phyloP scores from a whole-genome alignment of 2,797 vertebrate species.

The Crypturellus tataupa region DNA sequence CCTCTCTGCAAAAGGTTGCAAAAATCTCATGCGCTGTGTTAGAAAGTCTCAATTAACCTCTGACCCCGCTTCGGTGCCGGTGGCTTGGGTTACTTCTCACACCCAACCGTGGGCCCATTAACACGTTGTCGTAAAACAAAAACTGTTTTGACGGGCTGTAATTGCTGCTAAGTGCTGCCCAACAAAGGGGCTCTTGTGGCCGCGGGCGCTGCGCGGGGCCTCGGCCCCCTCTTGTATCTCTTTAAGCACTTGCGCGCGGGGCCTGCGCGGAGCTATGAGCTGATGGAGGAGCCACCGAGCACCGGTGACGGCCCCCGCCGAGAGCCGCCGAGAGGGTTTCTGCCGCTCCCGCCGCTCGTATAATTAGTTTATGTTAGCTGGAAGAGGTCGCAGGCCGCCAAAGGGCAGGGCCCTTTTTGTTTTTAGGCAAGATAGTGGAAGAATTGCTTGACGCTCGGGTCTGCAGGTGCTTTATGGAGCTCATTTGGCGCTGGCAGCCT shows the following conservation, averaged over 20 bases:
- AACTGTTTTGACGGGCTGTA: conserved; percentile 96
- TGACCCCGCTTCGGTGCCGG: conserved; percentile 90
- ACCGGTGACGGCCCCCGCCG: conserved; percentile 84
- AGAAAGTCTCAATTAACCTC: conserved; percentile 95
- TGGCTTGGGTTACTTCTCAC: conserved; percentile 91
- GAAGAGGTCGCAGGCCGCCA: conserved; percentile 91
- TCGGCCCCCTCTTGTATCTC: conserved; percentile 59
- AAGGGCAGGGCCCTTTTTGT: conserved; percentile 90
- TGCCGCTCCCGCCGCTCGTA: conserved; percentile 79
- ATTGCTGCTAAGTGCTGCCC: conserved; percentile 93
- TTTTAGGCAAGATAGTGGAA: conserved; percentile 94
- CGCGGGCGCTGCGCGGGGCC: too few relatives aligned
- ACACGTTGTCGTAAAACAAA: conserved; percentile 93
- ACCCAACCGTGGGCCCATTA: conserved; percentile 94
- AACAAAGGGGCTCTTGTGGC: conserved; percentile 90
- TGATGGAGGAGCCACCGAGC: conserved; percentile 87
- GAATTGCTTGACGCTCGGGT: conserved; percentile 88
- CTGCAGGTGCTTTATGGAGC: conserved; percentile 91
- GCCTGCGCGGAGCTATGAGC: conserved; percentile 84
- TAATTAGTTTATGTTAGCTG: conserved; percentile 99
- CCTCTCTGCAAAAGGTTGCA: conserved; percentile 89
- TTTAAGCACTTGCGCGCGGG: conserved; percentile 68
- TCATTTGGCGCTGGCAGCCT: conserved; percentile 88
- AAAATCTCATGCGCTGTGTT: conserved; percentile 95
- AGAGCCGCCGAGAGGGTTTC: conserved; percentile 66